Evolutionary conservation across 2,113 vertebrate genomes (phyloP).

Genomic region (Chloroceryle aenea): DNA sequence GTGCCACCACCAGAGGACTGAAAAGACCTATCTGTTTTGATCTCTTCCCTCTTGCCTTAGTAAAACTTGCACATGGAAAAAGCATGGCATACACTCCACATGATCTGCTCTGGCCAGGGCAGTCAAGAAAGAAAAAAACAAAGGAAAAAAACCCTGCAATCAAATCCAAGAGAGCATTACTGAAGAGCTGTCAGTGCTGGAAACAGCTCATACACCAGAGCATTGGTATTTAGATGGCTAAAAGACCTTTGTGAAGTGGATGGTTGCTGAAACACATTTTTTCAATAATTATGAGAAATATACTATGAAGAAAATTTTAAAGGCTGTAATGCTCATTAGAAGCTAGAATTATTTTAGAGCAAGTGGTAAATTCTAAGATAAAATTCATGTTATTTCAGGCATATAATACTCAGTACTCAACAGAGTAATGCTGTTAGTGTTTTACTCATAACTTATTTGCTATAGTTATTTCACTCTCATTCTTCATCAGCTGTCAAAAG

Average conservation of each 20-base stretch:
- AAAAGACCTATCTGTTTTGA: neutral
- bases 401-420: neutral
- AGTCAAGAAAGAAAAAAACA: neutral
- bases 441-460: neutral
- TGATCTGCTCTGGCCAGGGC: neutral
- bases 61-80: neutral
- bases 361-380: neutral
- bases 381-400: neutral
- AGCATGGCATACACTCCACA: neutral
- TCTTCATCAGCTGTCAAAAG: conserved; percentile 6
- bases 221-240: neutral
- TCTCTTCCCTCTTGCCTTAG: neutral
- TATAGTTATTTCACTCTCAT: neutral
- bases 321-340: neutral
- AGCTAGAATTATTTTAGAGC: neutral
- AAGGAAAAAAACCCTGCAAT: neutral
- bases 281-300: neutral
- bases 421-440: neutral
- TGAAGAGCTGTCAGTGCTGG: neutral
- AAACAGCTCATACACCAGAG: neutral
- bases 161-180: neutral
- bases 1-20: neutral
- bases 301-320: neutral
- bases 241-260: neutral
- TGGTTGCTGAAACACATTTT: neutral